A percentile compares a stretch with the other conserved stretches of the same genome.
These are phyloP conservation scores for Mobula hypostoma DNA, from an alignment of 2,113 vertebrate species.

Conservation along the genomic window DNA sequence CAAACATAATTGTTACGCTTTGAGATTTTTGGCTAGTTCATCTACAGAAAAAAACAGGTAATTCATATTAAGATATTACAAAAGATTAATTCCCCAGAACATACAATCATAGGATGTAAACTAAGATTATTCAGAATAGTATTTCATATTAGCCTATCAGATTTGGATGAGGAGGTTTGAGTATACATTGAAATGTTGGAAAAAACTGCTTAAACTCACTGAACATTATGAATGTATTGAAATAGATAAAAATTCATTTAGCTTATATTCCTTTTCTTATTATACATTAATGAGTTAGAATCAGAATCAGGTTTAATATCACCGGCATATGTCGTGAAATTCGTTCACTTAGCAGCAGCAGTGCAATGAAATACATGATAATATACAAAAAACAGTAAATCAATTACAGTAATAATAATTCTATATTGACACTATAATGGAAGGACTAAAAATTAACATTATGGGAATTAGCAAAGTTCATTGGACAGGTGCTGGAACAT, in stretches of 20 bases:
- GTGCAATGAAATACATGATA: too few species aligned
- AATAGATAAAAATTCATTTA: background rate
- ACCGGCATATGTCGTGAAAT: too few species aligned
- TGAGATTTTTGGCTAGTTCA: background rate
- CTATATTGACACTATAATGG: too few species aligned
- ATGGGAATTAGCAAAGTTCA: too few species aligned
- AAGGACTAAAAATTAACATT: too few species aligned
- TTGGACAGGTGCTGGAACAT: too few species aligned
- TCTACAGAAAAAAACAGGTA: background rate
- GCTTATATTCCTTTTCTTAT: background rate
- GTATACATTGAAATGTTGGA: background rate
- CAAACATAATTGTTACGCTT: background rate
- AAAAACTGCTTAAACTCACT: background rate
- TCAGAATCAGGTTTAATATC: too few species aligned
- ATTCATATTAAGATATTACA: background rate
- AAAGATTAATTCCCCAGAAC: background rate
- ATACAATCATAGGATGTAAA: background rate
- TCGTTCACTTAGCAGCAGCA: too few species aligned
- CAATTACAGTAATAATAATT: too few species aligned
- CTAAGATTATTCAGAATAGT: background rate
- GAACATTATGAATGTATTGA: background rate
- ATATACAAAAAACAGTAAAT: too few species aligned
- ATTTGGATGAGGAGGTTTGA: background rate
- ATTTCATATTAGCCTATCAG: background rate
- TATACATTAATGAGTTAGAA: background rate